Conservation (phyloP, 2,113 vertebrate genomes). For the Coptodon bakossiorum region DNA sequence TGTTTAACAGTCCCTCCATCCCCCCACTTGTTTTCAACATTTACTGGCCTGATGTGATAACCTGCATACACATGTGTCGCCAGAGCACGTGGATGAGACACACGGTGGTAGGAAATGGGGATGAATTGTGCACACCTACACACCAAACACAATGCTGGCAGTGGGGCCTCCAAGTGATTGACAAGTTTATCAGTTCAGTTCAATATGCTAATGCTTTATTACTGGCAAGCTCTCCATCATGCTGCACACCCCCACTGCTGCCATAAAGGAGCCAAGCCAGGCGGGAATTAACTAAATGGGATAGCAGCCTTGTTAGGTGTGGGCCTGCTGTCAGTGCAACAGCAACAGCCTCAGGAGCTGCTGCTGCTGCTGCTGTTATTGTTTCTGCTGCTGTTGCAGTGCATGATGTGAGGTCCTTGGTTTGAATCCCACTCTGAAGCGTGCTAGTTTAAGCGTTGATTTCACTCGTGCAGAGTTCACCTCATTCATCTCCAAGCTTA, state of each 20-base stretch:
- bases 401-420: not conserved
- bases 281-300: slow-evolving; percentile 24
- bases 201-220: slow-evolving; percentile 46
- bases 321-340: not conserved
- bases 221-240: slow-evolving; percentile 24
- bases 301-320: not conserved
- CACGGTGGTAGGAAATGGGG: not conserved
- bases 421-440: not conserved
- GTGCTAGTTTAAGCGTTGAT: not conserved
- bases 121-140: not conserved
- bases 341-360: not conserved
- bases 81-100: not conserved
- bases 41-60: not conserved
- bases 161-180: slow-evolving; percentile 23
- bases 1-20: not conserved
- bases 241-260: slow-evolving; percentile 11
- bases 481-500: not conserved
- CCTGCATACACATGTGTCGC: not conserved
- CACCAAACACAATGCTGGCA: not conserved
- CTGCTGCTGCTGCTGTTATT: not conserved
- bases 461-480: not conserved
- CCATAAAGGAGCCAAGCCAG: slow-evolving; percentile 13
- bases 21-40: not conserved
- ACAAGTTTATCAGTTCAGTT: slow-evolving; percentile 49
- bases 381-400: not conserved